Evolutionary conservation across 2,797 vertebrate species (phyloP).

Genomic region (Muraenolepis orangiensis): DNA sequence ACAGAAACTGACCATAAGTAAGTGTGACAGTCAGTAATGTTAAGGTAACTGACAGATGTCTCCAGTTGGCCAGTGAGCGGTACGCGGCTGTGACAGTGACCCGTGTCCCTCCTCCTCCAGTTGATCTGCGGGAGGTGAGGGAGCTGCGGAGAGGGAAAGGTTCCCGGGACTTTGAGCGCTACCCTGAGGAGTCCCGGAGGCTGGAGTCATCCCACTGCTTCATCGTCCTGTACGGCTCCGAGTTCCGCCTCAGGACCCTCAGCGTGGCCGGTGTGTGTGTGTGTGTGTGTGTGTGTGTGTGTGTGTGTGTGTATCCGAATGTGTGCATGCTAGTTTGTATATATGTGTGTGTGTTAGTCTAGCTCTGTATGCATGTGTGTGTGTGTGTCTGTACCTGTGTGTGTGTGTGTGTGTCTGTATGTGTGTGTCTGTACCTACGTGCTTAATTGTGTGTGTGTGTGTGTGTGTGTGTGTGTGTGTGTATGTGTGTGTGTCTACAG

Average conservation of each 20-base stretch:
- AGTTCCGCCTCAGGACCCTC: conserved; percentile 82
- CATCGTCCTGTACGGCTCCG: conserved; percentile 81
- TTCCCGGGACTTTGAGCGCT: conserved; percentile 85
- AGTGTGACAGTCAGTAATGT: neutral
- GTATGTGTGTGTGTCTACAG: conserved; percentile 48
- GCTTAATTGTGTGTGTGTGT: conserved; percentile 23
- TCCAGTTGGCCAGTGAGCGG: no score
- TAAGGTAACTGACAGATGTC: neutral
- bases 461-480: conserved; percentile 6
- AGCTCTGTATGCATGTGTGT: conserved; percentile 7
- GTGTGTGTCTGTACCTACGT: no score
- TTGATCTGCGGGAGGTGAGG: conserved; percentile 86
- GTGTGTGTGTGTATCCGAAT: conserved; percentile 16
- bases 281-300: conserved; percentile 17
- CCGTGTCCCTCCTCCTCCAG: conserved; percentile 52
- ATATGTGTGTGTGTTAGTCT: neutral
- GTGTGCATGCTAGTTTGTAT: neutral
- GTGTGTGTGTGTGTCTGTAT: neutral
- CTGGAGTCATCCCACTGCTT: conserved; percentile 81
- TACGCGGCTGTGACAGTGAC: neutral
- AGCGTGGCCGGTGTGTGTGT: conserved; percentile 76
- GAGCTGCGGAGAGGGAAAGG: conserved; percentile 84
- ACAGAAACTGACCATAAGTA: no score
- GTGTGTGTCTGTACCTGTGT: conserved; percentile 6
- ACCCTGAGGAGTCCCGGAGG: conserved; percentile 83